These are phyloP conservation scores for Sturnira hondurensis DNA, from an alignment of 2,113 vertebrate species.

Conservation along the genomic window DNA sequence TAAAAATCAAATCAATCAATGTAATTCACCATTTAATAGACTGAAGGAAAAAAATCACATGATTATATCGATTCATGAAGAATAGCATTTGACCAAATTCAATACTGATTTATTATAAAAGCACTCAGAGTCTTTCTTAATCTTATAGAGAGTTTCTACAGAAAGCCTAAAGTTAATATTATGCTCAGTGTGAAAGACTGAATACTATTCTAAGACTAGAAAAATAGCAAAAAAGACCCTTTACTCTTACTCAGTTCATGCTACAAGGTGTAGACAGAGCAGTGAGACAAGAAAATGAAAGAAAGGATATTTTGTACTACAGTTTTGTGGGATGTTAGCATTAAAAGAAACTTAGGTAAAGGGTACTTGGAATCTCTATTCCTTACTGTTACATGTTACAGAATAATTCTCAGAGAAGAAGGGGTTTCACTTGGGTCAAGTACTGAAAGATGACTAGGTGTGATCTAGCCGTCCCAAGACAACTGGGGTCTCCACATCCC, in stretches of 20 bases:
- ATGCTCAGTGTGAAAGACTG: background rate
- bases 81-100: background rate
- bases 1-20: background rate
- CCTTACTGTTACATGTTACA: background rate
- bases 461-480: background rate
- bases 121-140: background rate
- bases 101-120: background rate
- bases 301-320: background rate
- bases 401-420: background rate
- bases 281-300: background rate
- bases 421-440: background rate
- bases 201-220: background rate
- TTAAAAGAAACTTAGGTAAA: background rate
- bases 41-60: background rate
- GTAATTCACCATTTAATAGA: background rate
- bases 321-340: background rate
- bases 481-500: background rate
- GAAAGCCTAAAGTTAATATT: background rate
- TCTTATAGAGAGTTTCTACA: background rate
- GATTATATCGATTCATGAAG: background rate
- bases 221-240: background rate
- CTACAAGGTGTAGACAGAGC: background rate
- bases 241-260: background rate
- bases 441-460: background rate
- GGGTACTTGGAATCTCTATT: background rate